Evolutionary conservation across 2,888 invertebrate genomes (phyloP), one percentile per base, ranked within the genome.

Genomic region (Drosophila mayaguana): DNA sequence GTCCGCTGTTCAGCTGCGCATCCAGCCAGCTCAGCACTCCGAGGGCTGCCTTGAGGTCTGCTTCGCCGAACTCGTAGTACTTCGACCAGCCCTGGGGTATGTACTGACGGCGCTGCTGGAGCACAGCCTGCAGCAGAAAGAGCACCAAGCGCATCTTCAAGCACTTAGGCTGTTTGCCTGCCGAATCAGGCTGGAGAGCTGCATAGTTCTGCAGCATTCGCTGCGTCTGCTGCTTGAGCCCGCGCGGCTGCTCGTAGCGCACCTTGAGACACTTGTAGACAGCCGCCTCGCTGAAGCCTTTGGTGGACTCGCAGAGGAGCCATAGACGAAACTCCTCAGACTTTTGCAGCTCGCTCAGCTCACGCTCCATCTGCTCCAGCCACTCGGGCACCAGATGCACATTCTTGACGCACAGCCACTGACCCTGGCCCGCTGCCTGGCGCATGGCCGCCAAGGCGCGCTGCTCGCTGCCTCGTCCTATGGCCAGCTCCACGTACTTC

Each of bases 11-110:
- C 5, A 89, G 73, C 18, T 79, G 77, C 12, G 72, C 66, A 53
- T 92, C 92, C 66, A 92, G 57, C 90, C 92, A 92, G 60, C 90
- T 87, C 0, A 94, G 92, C 0, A 94, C 94, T 72, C 96, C 95
- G 43, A 95, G 94, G 1, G 96, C 96, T 6, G 97, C 96, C 57
- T 95, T 94, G 1, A 97, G 93, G 92, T 98, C 98, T 0, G 96
- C 94, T 82, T 96, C 95, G 59, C 96, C 96, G 93, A 98, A 98
- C 90, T 98, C 97, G 92, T 98, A 98, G 91, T 95, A 95, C 90
- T 96, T 97, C 1, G 96, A 96, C 98, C 98, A 98, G 0, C 97
- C 96, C 94, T 97, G 97, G 1, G 98, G 98, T 81, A 98, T 97
- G 92, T 96, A 99, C 59, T 96, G 97, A 67, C 99, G 94, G 45